Evolutionary conservation across 2,797 vertebrate genomes (phyloP), one percentile per base, ranked within the genome.

Genomic region (Anas acuta): DNA sequence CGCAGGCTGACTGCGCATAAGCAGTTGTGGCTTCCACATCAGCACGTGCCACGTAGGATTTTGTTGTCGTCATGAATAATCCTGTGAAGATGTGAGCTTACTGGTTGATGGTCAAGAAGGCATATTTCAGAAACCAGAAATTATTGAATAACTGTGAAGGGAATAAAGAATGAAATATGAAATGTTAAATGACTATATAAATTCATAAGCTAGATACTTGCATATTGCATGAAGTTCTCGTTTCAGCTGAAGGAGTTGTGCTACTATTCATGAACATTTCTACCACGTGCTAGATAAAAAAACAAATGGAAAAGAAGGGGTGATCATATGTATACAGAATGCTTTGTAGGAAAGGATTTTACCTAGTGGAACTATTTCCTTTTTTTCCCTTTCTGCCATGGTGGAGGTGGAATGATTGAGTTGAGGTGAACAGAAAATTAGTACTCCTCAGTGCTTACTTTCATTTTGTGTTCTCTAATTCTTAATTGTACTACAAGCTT

Each of bases 191-290:
- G 32, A 32, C 18, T 70, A 4, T 45, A 11, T 72, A n/a, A 84
- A 61, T 58, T 5, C 6, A 5, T 19, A 28, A 0, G 17, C 18
- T 33, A 35, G 57, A 7, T 14, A 25, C 17, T 77, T 77, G 7
- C 0, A n/a, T 4, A 0, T 7, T 65, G 16, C 67, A 5, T 49
- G 39, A 71, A 71, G 39, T 9, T 25, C 35, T 85, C 4, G 4
- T 79, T 54, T 82, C 8, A 33, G 25, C 6, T 19, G 54, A 67
- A 61, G 43, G 92, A 53, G 33, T 51, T n/a, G 5, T 49, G 49
- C 49, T 23, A 49, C 49, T 49, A 25, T 49, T 49, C 49, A 49
- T 49, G 49, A 49, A 5, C 49, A 49, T 25, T 49, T 49, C 49
- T 49, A 25, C 49, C 22, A 49, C 13, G 13, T 49, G 2, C 23